Base-by-base conservation (phyloP, 2,888 invertebrate species). In the Eupithecia pulchellata region DNA sequence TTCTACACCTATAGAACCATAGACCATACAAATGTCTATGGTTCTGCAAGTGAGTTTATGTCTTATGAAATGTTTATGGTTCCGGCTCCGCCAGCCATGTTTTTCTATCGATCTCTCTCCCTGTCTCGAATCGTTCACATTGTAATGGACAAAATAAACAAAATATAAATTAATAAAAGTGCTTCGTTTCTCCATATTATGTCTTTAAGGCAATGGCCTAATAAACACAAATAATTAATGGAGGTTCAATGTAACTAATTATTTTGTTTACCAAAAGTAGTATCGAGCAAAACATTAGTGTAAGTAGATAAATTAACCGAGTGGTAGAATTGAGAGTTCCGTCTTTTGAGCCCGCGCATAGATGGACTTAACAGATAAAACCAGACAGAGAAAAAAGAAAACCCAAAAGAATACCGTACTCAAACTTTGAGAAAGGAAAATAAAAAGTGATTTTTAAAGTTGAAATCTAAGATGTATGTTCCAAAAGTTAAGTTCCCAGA, bases 191-290 rank as follows among this genome's bases (percentile, higher is more conserved):
- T n/a, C n/a, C n/a, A n/a, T n/a, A n/a, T n/a, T n/a, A n/a, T n/a
- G n/a, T n/a, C n/a, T n/a, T n/a, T n/a, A n/a, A n/a, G n/a, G n/a
- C 4, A 5, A n/a, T 39, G 17, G n/a, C n/a, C 17, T 1, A 0
- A 17, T 3, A 17, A 39, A 17, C 6, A 5, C 0, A 39, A 39
- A 39, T 17, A 42, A 47, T 8, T 20, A 20, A 2, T 9, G 8
- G 17, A 17, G 8, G 8, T 58, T 58, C 30, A 27, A 14, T 6
- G 29, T 27, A 55, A 32, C n/a, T 60, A 60, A 60, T 60, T 30
- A 58, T 32, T 30, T 60, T 60, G 58, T 60, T 60, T 60, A 60
- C 58, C 30, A n/a, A 60, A 60, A 32, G 9, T 30, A 1, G 20
- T 60, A n/a, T 32, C 30, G 5, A 30, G 20, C n/a, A 27, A 60